Percentiles rank a stretch among this genome's conserved stretches.
Conservation (phyloP, 1,140 invertebrate genomes). For the Bombus waltoni region DNA sequence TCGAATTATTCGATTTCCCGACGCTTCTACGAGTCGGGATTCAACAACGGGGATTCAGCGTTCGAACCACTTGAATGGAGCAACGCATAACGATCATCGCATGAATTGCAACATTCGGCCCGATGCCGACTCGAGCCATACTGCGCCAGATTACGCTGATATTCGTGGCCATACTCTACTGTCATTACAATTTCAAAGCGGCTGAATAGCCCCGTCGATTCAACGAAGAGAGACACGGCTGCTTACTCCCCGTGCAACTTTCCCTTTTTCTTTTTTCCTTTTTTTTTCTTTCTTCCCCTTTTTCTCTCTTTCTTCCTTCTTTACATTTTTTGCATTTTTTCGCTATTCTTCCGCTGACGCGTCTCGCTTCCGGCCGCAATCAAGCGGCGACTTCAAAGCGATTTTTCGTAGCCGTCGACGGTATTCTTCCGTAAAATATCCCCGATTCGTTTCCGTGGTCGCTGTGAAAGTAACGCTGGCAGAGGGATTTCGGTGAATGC, state of each 20-base stretch:
- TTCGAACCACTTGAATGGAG: slow-evolving; percentile 40
- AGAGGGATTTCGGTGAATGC: slow-evolving; percentile 22
- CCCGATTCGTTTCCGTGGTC: slow-evolving; percentile 31
- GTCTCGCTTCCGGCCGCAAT: slow-evolving; percentile 27
- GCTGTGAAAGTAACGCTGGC: background rate
- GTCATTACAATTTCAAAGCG: slow-evolving; percentile 54
- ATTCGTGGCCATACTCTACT: slow-evolving; percentile 15
- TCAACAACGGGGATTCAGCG: slow-evolving; percentile 27
- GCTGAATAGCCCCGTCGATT: slow-evolving; percentile 4
- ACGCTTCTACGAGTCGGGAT: slow-evolving; percentile 36
- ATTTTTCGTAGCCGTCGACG: slow-evolving; percentile 41
- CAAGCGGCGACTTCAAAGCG: slow-evolving; percentile 46
- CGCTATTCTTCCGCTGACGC: background rate
- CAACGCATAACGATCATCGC: slow-evolving; percentile 63
- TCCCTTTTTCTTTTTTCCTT: background rate
- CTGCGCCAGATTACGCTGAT: slow-evolving; percentile 33
- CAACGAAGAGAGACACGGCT: slow-evolving; percentile 13
- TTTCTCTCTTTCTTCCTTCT: no score
- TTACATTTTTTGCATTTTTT: background rate
- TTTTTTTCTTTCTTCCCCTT: background rate
- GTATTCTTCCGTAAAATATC: slow-evolving; percentile 49
- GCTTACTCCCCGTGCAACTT: slow-evolving; percentile 24
- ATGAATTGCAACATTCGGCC: slow-evolving; percentile 48
- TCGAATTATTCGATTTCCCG: slow-evolving; percentile 68
- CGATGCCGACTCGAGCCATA: slow-evolving; percentile 33